phyloP scores from a whole-genome alignment of 2,888 invertebrate species.

The Aradus depressus region DNA sequence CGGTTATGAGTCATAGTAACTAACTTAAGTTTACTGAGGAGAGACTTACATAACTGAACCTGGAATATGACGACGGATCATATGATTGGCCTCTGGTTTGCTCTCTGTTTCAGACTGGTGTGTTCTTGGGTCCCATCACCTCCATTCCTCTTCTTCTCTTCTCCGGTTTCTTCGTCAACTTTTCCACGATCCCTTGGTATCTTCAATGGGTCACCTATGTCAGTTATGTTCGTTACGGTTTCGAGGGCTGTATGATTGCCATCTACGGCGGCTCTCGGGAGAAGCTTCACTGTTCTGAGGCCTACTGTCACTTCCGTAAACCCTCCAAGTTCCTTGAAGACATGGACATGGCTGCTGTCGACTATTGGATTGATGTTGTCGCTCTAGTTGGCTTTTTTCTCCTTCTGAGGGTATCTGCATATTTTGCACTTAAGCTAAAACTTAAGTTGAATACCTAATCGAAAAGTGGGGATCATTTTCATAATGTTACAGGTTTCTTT shows the following conservation, averaged over 20 bases:
- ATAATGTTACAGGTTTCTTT: too few relatives aligned
- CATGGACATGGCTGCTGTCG: conserved; percentile 67
- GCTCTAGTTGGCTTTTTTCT: conserved; percentile 72
- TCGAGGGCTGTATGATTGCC: conserved; percentile 83
- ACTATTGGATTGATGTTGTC: conserved; percentile 65
- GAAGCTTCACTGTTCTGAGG: conserved; percentile 68
- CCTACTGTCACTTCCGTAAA: conserved; percentile 37
- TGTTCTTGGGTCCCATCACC: conserved; percentile 72
- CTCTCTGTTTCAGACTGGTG: conserved; percentile 43
- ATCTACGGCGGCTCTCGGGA: conserved; percentile 80
- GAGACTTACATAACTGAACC: too few relatives aligned
- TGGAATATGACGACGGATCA: too few relatives aligned
- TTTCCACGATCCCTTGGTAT: conserved; percentile 80
- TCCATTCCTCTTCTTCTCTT: conserved; percentile 85
- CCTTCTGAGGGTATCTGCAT: conserved; percentile 63
- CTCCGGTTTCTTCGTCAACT: conserved; percentile 89
- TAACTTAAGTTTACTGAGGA: too few relatives aligned
- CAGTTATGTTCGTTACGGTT: conserved; percentile 83
- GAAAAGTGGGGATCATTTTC: too few relatives aligned
- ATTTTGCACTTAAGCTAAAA: conserved; percentile 52
- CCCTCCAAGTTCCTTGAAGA: conserved; percentile 52
- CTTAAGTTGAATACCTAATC: conserved; percentile 26
- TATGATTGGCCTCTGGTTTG: conserved; percentile 1
- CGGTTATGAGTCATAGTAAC: too few relatives aligned
- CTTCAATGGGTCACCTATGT: conserved; percentile 80